Conservation (phyloP, 2,113 vertebrate genomes). For the Sylvia atricapilla region DNA sequence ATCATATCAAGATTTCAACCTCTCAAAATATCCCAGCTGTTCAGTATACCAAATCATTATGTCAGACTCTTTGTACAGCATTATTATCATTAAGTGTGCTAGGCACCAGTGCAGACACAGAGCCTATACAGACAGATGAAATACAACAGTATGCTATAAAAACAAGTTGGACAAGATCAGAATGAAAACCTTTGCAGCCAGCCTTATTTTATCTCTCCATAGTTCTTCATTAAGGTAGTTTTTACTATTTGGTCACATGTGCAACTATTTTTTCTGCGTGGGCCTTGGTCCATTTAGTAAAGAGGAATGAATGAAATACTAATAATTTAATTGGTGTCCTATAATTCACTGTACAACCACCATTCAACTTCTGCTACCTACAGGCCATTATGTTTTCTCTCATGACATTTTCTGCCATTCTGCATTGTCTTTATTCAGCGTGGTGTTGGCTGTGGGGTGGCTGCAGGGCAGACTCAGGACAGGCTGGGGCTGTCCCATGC, state of each 20-base stretch:
- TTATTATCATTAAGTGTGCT: not conserved
- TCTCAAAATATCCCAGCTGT: not conserved
- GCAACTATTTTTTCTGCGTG: not conserved
- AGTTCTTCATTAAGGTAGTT: not conserved
- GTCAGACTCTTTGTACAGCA: not conserved
- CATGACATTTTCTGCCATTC: not conserved
- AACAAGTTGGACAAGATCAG: not conserved
- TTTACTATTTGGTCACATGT: not conserved
- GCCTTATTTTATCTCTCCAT: not conserved
- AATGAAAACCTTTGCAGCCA: not conserved
- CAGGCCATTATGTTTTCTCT: not conserved
- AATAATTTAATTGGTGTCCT: not conserved
- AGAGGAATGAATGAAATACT: not conserved
- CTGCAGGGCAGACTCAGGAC: not conserved
- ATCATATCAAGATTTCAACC: slow-evolving; percentile 1
- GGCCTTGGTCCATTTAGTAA: not conserved
- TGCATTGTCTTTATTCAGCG: rapidly evolving
- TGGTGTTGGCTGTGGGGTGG: not conserved
- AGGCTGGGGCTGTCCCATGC: rapidly evolving
- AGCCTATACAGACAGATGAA: not conserved
- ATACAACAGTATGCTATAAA: not conserved
- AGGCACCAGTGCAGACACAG: not conserved
- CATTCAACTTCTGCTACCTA: not conserved
- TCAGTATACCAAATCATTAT: not conserved
- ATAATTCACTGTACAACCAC: not conserved